Evolutionary conservation across 2,888 invertebrate genomes (phyloP), one percentile per base, ranked within the genome.

Genomic region (Pantelozetes paolii): DNA sequence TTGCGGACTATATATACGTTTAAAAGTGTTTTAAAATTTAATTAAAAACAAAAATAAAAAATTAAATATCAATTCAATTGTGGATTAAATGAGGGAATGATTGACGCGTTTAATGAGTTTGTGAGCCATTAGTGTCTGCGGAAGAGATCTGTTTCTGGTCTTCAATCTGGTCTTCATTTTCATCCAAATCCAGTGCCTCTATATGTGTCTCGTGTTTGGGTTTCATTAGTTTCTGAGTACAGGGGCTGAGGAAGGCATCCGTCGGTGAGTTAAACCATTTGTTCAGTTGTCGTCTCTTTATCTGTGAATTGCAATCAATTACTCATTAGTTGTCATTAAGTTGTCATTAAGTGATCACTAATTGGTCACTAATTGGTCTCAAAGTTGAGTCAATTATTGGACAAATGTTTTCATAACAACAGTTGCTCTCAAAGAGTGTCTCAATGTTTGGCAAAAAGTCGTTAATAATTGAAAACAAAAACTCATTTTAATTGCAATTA

Each of bases 231-330:
- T 74, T 74, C 62, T 71, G 54, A 36, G 48, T 74, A 36, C 74
- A 74, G 11, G 74, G 74, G 40, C 54, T 54, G 20, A 74, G 57
- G 15, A 74, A 20, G 26, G 48, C 23, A 45, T 74, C 74, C 8
- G 74, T 74, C n/a, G 74, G 74, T 20, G 74, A 74, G 28, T 74
- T 74, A 71, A 74, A 74, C 74, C 74, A 74, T 30, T 74, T 50
- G 20, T 57, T 74, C 50, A 74, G 20, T 59, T 74, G 74, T 0
- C 70, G 71, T 0, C 74, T 5, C 30, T 74, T 74, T 9, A 74
- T 42, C 74, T 74, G 70, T 30, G 2, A 62, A 28, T 57, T 54
- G 28, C 30, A 30, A 26, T 23, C 54, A 50, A n/a, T 6, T 8
- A n/a, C n/a, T n/a, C n/a, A n/a, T 23, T 5, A 59, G 18, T 15